A percentile compares a stretch with the other conserved stretches of the same genome.
phyloP scores from a whole-genome alignment of 1,140 invertebrate species.

The Episyrphus balteatus region DNA sequence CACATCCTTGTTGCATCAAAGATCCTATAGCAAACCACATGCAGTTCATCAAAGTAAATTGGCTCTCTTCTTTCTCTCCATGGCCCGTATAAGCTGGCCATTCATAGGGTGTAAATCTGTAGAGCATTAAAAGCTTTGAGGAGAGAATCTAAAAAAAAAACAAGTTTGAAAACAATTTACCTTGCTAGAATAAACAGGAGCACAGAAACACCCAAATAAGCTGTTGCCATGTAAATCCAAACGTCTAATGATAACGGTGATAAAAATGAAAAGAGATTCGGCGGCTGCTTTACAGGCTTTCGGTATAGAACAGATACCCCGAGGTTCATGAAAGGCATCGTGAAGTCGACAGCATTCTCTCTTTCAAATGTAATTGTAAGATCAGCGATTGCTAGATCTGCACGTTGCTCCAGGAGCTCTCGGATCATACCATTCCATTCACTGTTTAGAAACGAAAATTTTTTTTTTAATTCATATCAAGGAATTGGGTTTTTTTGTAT shows the following conservation, averaged over 20 bases:
- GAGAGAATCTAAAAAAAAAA: neutral
- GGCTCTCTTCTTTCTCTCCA: slow-evolving; percentile 73
- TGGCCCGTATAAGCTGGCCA: slow-evolving; percentile 81
- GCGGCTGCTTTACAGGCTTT: slow-evolving; percentile 81
- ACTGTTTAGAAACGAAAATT: slow-evolving; percentile 28
- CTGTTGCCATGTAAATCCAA: slow-evolving; percentile 93
- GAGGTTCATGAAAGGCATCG: slow-evolving; percentile 92
- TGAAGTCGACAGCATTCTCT: slow-evolving; percentile 81
- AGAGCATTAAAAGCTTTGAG: neutral
- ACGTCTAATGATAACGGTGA: slow-evolving; percentile 88
- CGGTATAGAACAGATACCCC: slow-evolving; percentile 88
- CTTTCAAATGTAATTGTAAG: slow-evolving; percentile 87
- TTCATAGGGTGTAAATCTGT: slow-evolving; percentile 84
- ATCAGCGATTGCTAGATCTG: slow-evolving; percentile 86
- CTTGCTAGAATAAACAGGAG: slow-evolving; percentile 87
- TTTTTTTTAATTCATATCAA: neutral
- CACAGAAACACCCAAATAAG: slow-evolving; percentile 85
- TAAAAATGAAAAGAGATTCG: slow-evolving; percentile 85
- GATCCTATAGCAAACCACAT: slow-evolving; percentile 94
- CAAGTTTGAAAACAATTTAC: slow-evolving; percentile 38
- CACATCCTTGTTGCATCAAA: slow-evolving; percentile 85
- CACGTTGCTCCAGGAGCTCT: slow-evolving; percentile 78
- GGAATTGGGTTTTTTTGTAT: neutral
- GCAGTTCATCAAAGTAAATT: slow-evolving; percentile 85
- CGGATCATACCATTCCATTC: slow-evolving; percentile 94